Evolutionary conservation across 2,888 invertebrate genomes (phyloP), one percentile per base, ranked within the genome.

Genomic region (Drosophila putrida): DNA sequence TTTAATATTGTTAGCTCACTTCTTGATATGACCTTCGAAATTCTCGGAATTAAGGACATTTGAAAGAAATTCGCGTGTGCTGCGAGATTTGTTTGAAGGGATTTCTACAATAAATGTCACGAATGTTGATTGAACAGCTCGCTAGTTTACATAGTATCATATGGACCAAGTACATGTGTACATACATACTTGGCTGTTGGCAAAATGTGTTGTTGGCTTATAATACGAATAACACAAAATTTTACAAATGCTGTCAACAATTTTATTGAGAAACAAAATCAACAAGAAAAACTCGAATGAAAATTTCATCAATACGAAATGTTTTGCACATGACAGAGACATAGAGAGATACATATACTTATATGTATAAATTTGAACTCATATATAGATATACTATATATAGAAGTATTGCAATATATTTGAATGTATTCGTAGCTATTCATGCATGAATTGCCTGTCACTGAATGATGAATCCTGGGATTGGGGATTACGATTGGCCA

Each of bases 301-400:
- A 73, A 75, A 65, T 80, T 82, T 85, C 70, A 82, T 82, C 86
- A 76, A 82, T 82, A 65, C 61, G 41, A 69, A 74, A 79, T 66
- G 53, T 33, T 41, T 35, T 25, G 36, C 28, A 33, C 33, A 33
- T 25, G 43, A 43, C 28, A 11, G 38, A 1, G 9, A 20, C 25
- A 35, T 15, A 53, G 28, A 35, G 25, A 25, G 5, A 39, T 28
- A 28, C 5, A 28, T 28, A 28, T 39, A 28, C 25, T n/a, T 35
- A 33, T 46, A 31, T 44, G 10, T 20, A 51, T 68, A 8, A n/a
- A 51, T 41, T 20, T 13, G n/a, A 33, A 35, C 10, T 35, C 28
- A 20, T 28, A 8, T 4, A 28, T 28, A 5, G 28, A 4, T 8
- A 28, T 43, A 50, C 46, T 59, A 4, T 8, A 28, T 43, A 50